These are phyloP conservation scores for Hylaea fasciaria DNA, from an alignment of 2,888 invertebrate genomes.

Conservation along the genomic window DNA sequence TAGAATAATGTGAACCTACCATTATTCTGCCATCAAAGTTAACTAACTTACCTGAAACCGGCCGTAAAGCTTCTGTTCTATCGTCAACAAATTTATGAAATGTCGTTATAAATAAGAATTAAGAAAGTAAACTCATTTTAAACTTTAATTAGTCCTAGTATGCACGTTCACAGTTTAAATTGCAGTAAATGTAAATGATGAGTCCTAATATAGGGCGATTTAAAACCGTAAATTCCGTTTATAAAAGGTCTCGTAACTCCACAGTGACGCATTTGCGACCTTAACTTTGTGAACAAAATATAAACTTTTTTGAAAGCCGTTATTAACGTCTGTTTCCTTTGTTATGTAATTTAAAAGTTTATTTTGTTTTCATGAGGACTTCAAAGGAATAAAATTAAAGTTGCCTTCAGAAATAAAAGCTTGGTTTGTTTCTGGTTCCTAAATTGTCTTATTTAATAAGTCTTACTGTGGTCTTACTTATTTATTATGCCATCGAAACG, in stretches of 20 bases:
- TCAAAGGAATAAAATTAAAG: slow-evolving; percentile 38
- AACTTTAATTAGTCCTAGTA: slow-evolving; percentile 12
- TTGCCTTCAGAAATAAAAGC: slow-evolving; percentile 31
- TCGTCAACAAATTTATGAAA: too few species aligned
- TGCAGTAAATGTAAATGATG: slow-evolving; percentile 17
- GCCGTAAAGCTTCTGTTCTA: too few species aligned
- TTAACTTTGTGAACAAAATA: slow-evolving; percentile 55
- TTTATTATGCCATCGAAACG: slow-evolving; percentile 10
- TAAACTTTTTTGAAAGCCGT: slow-evolving; percentile 56
- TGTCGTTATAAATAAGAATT: too few species aligned
- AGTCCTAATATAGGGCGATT: slow-evolving; percentile 8
- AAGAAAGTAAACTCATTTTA: neutral
- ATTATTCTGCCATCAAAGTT: too few species aligned
- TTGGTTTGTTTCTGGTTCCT: slow-evolving; percentile 29
- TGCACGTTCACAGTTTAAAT: slow-evolving; percentile 7
- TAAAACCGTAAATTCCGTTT: slow-evolving; percentile 34
- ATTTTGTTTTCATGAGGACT: slow-evolving; percentile 41
- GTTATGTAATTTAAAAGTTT: slow-evolving; percentile 49
- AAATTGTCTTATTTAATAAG: slow-evolving; percentile 10
- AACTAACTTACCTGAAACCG: too few species aligned
- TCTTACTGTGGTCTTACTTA: too few species aligned
- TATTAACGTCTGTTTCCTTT: slow-evolving; percentile 59
- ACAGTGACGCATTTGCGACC: slow-evolving; percentile 58
- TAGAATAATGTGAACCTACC: too few species aligned
- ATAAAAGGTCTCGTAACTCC: slow-evolving; percentile 37